Conservation (phyloP, 2,113 vertebrate species). For the Shinisaurus crocodilurus region DNA sequence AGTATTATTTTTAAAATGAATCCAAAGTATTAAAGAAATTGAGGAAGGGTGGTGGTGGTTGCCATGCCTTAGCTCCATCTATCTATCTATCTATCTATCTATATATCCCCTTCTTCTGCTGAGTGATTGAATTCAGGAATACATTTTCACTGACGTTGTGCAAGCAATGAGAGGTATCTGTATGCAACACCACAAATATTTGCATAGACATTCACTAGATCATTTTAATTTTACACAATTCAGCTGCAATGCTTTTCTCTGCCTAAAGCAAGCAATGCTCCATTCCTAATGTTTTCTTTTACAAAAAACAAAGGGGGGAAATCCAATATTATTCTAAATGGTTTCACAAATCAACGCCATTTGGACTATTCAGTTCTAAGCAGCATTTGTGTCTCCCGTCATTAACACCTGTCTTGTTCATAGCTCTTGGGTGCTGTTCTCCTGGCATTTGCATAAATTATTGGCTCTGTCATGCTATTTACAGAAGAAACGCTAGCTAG, state of each 20-base stretch:
- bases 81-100: too few species aligned
- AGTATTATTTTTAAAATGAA: not conserved
- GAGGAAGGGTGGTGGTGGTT: too few species aligned
- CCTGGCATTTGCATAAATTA: not conserved
- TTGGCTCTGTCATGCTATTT: not conserved
- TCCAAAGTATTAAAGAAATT: conserved; percentile 23
- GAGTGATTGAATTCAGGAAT: not conserved
- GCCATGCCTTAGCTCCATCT: not conserved
- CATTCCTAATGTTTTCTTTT: not conserved
- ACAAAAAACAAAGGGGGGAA: not conserved
- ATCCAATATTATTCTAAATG: not conserved
- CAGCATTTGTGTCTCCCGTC: not conserved
- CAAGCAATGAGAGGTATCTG: not conserved
- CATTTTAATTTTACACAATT: conserved; percentile 13
- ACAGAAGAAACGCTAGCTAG: not conserved
- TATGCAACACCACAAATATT: conserved; percentile 4
- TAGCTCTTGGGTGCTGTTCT: not conserved
- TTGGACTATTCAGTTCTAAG: not conserved
- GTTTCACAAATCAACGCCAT: conserved; percentile 24
- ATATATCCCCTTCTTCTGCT: not conserved
- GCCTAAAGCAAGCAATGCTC: not conserved
- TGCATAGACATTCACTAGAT: not conserved
- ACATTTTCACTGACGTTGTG: not conserved
- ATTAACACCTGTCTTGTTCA: not conserved
- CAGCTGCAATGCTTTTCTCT: not conserved